Evolutionary conservation across 2,797 vertebrate species (phyloP).

Genomic region (Diplodus sargus): DNA sequence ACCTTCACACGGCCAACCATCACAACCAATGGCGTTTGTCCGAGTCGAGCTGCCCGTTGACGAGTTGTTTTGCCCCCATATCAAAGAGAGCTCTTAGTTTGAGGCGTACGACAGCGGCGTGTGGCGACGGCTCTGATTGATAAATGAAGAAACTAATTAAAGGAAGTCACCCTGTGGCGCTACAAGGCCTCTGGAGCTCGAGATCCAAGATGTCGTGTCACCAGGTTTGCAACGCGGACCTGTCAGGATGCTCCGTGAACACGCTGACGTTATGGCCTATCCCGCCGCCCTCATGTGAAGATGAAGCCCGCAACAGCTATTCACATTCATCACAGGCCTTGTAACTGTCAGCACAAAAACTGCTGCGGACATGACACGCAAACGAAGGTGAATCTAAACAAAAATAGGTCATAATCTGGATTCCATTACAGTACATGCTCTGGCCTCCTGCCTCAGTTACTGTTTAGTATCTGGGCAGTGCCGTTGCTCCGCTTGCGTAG

Average conservation of each 20-base stretch:
- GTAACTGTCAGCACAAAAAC: conserved; percentile 76
- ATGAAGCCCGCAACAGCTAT: conserved; percentile 56
- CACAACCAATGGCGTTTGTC: conserved; percentile 71
- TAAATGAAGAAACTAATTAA: conserved; percentile 74
- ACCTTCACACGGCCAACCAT: conserved; percentile 70
- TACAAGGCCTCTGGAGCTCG: conserved; percentile 47
- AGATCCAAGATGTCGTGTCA: conserved; percentile 62
- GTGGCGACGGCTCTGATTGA: conserved; percentile 58
- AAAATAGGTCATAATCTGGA: conserved; percentile 63
- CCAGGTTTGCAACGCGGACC: conserved; percentile 41
- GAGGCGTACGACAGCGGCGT: conserved; percentile 35
- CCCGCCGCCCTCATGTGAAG: conserved; percentile 36
- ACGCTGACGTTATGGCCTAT: conserved; percentile 48
- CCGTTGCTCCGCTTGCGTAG: conserved; percentile 23
- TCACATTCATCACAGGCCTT: conserved; percentile 61
- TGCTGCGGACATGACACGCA: conserved; percentile 55
- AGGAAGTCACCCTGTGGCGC: conserved; percentile 67
- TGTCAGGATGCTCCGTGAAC: conserved; percentile 49
- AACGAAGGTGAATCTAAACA: conserved; percentile 66
- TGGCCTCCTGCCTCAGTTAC: conserved; percentile 18
- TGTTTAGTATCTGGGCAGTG: not conserved
- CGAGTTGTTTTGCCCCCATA: conserved; percentile 68
- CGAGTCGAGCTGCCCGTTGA: conserved; percentile 55
- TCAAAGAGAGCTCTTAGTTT: conserved; percentile 65
- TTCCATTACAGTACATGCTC: conserved; percentile 42